Evolutionary conservation across 2,113 vertebrate species (phyloP).

Genomic region (Ctenodactylus gundi): DNA sequence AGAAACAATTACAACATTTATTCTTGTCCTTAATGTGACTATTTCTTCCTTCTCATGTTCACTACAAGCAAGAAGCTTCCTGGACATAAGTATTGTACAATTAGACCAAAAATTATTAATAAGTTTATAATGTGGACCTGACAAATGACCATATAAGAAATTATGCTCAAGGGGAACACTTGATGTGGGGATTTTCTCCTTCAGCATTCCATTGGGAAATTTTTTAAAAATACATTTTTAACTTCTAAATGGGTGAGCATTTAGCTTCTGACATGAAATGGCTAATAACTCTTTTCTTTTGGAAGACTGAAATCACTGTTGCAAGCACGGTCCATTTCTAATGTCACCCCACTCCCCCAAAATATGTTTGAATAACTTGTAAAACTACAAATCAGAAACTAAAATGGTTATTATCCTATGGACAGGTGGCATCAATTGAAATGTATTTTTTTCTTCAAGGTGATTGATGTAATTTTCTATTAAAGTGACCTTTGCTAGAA

Average conservation of each 20-base stretch:
- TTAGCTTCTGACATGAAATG: constrained; percentile 61
- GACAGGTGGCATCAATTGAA: constrained; percentile 77
- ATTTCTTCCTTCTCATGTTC: neutral
- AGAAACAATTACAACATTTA: neutral
- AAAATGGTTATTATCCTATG: constrained; percentile 71
- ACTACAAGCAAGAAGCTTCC: neutral
- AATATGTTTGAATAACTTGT: constrained; percentile 77
- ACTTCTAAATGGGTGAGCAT: constrained; percentile 20
- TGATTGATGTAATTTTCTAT: constrained; percentile 95
- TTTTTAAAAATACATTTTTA: neutral
- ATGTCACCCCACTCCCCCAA: constrained; percentile 65
- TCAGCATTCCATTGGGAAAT: neutral
- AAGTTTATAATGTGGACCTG: neutral
- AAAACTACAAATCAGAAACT: constrained; percentile 67
- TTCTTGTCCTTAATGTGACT: neutral
- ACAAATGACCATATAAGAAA: neutral
- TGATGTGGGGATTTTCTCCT: constrained; percentile 5
- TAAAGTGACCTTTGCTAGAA: constrained; percentile 93
- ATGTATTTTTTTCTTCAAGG: constrained; percentile 84
- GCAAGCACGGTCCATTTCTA: constrained; percentile 82
- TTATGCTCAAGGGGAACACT: neutral
- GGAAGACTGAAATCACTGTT: constrained; percentile 71
- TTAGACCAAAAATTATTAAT: neutral
- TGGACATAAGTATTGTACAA: no score
- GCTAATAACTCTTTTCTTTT: constrained; percentile 61